Conservation (phyloP, 2,888 invertebrate species). For the Branchipolynoe longqiensis region DNA sequence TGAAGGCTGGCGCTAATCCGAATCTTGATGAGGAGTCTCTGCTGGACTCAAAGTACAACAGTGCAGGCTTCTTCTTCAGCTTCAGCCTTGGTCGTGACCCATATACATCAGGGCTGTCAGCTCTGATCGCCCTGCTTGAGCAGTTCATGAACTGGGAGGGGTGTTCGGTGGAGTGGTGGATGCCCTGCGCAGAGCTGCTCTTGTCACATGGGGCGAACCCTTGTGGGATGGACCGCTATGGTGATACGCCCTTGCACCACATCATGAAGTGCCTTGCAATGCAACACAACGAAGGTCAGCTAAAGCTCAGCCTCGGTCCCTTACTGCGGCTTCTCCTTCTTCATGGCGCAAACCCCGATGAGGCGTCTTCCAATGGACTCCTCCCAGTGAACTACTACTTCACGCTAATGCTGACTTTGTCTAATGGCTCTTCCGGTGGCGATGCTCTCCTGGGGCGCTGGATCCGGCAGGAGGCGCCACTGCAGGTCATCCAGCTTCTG, state of each 20-base stretch:
- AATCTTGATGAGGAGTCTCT: conserved; percentile 74
- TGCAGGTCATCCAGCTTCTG: background rate
- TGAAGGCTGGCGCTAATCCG: conserved; percentile 75
- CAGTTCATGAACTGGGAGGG: conserved; percentile 66
- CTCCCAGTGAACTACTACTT: conserved; percentile 65
- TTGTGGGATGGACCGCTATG: conserved; percentile 68
- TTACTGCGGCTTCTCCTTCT: conserved; percentile 71
- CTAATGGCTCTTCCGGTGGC: background rate
- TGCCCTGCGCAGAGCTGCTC: conserved; percentile 64
- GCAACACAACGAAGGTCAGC: conserved; percentile 72
- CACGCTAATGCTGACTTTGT: conserved; percentile 49
- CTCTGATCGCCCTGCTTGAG: conserved; percentile 70
- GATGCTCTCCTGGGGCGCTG: background rate
- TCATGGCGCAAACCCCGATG: conserved; percentile 72
- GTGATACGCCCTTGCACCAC: conserved; percentile 65
- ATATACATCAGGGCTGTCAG: conserved; percentile 75
- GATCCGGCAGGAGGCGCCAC: background rate
- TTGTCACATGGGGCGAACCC: conserved; percentile 72
- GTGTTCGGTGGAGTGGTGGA: conserved; percentile 51
- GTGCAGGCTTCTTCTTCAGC: conserved; percentile 65
- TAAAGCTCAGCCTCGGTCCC: conserved; percentile 65
- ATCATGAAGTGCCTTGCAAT: conserved; percentile 68
- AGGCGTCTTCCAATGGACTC: conserved; percentile 15
- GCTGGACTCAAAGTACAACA: conserved; percentile 64
- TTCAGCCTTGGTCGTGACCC: conserved; percentile 73